phyloP scores from a whole-genome alignment of 2,888 invertebrate genomes.

The Serrognathus titanus region DNA sequence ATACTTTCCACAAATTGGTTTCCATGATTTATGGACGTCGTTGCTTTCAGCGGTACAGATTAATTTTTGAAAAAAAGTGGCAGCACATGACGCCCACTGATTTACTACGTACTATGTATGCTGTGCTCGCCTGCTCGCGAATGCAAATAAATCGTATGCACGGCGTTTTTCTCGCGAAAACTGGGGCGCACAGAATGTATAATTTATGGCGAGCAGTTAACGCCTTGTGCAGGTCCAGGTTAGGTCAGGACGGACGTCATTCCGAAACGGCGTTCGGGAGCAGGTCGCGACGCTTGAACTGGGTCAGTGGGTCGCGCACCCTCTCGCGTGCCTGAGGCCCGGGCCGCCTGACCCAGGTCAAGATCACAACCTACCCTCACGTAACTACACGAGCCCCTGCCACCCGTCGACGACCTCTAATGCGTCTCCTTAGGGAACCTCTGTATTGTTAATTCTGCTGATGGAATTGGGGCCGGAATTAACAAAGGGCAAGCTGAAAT shows the following conservation, averaged over 20 bases:
- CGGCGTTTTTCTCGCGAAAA: neutral
- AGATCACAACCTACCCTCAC: slow-evolving; percentile 19
- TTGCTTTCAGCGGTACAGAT: no score
- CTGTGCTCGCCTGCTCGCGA: no score
- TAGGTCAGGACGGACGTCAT: slow-evolving; percentile 5
- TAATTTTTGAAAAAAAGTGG: no score
- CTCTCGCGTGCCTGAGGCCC: slow-evolving; percentile 19
- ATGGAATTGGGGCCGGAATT: no score
- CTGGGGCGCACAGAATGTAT: neutral
- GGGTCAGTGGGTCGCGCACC: slow-evolving; percentile 27
- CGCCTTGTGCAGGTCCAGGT: neutral
- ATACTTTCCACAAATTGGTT: no score
- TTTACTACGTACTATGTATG: no score
- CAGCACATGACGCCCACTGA: no score
- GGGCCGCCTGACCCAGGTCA: slow-evolving; percentile 23
- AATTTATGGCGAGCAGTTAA: neutral
- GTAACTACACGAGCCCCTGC: neutral
- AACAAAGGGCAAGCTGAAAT: no score
- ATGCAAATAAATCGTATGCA: no score
- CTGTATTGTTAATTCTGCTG: no score
- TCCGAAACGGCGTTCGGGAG: neutral
- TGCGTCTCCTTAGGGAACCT: neutral
- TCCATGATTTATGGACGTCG: no score
- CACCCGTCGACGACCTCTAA: neutral
- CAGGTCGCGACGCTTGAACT: slow-evolving; percentile 17